Conservation (phyloP, 2,113 vertebrate genomes). For the Scophthalmus maximus region DNA sequence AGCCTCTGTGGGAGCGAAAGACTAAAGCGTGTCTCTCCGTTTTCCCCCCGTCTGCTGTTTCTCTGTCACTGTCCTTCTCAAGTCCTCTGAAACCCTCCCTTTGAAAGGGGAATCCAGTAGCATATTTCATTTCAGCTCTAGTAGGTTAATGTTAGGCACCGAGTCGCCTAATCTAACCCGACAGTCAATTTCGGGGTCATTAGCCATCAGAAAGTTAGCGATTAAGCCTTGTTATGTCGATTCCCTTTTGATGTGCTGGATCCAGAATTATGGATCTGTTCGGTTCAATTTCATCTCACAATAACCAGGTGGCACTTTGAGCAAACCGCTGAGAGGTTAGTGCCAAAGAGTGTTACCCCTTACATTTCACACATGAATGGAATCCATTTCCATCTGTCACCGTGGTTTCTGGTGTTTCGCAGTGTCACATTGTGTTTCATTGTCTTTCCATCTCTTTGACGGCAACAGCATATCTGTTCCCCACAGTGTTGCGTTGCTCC, state of each 20-base stretch:
- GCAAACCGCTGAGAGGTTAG: slow-evolving; percentile 32
- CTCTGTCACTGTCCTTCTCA: slow-evolving; percentile 47
- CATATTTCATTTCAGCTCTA: slow-evolving; percentile 51
- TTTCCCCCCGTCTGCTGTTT: slow-evolving; percentile 50
- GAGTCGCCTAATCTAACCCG: slow-evolving; percentile 70
- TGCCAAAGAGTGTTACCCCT: slow-evolving; percentile 41
- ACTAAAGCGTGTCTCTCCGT: slow-evolving; percentile 25
- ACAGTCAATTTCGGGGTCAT: slow-evolving; percentile 79
- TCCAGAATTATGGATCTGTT: slow-evolving; percentile 73
- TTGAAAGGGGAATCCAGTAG: slow-evolving; percentile 49
- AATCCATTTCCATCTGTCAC: slow-evolving; percentile 43
- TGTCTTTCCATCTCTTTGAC: not conserved
- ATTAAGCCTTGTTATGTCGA: slow-evolving; percentile 76
- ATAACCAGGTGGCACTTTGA: slow-evolving; percentile 71
- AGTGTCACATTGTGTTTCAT: slow-evolving; percentile 22
- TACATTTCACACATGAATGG: slow-evolving; percentile 21
- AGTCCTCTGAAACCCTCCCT: slow-evolving; percentile 21
- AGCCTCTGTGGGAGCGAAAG: slow-evolving; percentile 49
- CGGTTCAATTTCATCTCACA: slow-evolving; percentile 73
- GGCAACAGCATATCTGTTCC: not conserved
- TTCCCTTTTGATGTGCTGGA: slow-evolving; percentile 73
- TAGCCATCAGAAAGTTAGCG: slow-evolving; percentile 74
- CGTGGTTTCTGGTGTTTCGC: not conserved
- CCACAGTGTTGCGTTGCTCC: not conserved
- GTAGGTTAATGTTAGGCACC: slow-evolving; percentile 67